A percentile compares a stretch with the other conserved stretches of the same genome.
Evolutionary conservation across 2,888 invertebrate species (phyloP).

Genomic region (Acleris cristana): DNA sequence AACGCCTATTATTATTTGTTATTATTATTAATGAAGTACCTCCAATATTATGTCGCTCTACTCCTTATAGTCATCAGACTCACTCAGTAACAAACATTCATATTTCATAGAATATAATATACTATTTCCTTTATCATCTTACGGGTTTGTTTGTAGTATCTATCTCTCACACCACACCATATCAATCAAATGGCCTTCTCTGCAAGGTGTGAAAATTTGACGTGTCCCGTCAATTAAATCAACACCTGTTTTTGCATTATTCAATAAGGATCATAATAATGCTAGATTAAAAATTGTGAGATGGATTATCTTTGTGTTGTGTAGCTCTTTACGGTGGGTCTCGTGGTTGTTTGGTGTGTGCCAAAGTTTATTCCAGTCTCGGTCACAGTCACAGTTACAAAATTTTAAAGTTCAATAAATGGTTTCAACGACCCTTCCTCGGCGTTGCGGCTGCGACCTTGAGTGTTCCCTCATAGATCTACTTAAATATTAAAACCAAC

Average conservation of each 20-base stretch:
- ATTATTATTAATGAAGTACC: too few relatives aligned
- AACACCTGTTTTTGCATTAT: conserved; percentile 29
- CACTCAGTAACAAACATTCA: too few relatives aligned
- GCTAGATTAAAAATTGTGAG: conserved; percentile 12
- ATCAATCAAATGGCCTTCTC: conserved; percentile 22
- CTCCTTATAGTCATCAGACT: too few relatives aligned
- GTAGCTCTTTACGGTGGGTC: too few relatives aligned
- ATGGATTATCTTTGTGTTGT: not conserved
- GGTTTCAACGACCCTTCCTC: not conserved
- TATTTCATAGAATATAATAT: not conserved
- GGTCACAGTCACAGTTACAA: too few relatives aligned
- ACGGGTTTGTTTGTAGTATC: conserved; percentile 10
- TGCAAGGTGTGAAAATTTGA: conserved; percentile 37
- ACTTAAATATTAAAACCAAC: conserved; percentile 12
- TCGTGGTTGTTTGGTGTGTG: too few relatives aligned
- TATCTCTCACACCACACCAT: conserved; percentile 8
- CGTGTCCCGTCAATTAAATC: conserved; percentile 32
- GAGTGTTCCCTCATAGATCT: not conserved
- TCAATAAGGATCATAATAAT: conserved; percentile 8
- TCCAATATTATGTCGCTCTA: too few relatives aligned
- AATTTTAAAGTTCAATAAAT: too few relatives aligned
- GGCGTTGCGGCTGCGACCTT: not conserved
- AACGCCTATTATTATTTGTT: too few relatives aligned
- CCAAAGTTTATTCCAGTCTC: too few relatives aligned
- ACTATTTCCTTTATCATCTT: conserved; percentile 1